phyloP scores from a whole-genome alignment of 2,888 invertebrate genomes.

The Spodoptera picta region DNA sequence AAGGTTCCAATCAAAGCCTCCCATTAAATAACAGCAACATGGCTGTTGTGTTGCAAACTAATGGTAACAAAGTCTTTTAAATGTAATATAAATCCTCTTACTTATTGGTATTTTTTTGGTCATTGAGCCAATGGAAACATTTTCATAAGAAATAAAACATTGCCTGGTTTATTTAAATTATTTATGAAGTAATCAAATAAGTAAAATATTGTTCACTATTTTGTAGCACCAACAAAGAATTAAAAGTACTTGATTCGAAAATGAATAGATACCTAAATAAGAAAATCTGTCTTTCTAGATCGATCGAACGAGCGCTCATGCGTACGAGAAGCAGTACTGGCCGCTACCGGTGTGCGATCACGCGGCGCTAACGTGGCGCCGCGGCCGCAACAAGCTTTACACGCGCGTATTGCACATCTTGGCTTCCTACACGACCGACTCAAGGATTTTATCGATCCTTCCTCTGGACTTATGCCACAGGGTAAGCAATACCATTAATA shows the following conservation, averaged over 20 bases:
- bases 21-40: constrained; percentile 75
- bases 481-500: constrained; percentile 61
- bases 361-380: constrained; percentile 85
- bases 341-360: constrained; percentile 96
- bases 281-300: constrained; percentile 52
- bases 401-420: constrained; percentile 94
- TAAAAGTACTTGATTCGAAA: too few species aligned
- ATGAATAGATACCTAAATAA: too few species aligned
- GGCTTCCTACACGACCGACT: constrained; percentile 96
- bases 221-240: too few species aligned
- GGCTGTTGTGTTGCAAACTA: constrained; percentile 68
- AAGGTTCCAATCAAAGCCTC: constrained; percentile 77
- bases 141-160: too few species aligned
- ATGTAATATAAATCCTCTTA: not conserved
- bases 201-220: too few species aligned
- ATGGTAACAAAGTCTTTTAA: constrained; percentile 57
- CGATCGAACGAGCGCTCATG: constrained; percentile 69
- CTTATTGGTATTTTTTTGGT: too few species aligned
- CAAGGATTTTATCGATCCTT: constrained; percentile 93
- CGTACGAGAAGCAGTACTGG: constrained; percentile 94
- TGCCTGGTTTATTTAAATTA: too few species aligned
- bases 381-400: constrained; percentile 89
- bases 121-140: too few species aligned
- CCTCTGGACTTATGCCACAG: constrained; percentile 90
- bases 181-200: too few species aligned